These are phyloP conservation scores for Euplexia lucipara DNA, from an alignment of 2,888 invertebrate species.

Conservation along the genomic window DNA sequence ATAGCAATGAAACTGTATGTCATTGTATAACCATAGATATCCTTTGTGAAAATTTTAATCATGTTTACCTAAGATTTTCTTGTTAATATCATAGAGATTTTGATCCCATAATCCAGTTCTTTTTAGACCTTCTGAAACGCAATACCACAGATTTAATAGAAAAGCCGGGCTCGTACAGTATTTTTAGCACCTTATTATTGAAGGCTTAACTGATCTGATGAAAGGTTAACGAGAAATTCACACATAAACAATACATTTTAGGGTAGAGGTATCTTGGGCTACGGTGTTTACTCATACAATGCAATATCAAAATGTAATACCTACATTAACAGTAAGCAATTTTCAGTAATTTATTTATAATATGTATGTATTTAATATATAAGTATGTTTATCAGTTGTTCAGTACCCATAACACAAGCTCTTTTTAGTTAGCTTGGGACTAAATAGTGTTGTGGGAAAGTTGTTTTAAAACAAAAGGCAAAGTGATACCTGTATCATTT, in stretches of 20 bases:
- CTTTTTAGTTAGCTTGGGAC: too few species aligned
- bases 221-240: conserved; percentile 31
- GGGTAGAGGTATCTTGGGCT: too few species aligned
- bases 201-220: conserved; percentile 28
- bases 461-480: background rate
- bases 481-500: background rate
- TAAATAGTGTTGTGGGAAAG: too few species aligned
- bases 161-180: conserved; percentile 28
- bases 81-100: background rate
- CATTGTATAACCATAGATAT: background rate
- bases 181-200: conserved; percentile 29
- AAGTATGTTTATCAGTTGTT: too few species aligned
- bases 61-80: background rate
- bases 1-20: background rate
- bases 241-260: conserved; percentile 16
- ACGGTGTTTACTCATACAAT: too few species aligned
- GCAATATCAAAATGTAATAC: too few species aligned
- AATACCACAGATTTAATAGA: conserved; percentile 31
- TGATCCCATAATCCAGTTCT: conserved; percentile 15
- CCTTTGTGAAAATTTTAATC: background rate
- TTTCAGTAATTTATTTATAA: too few species aligned
- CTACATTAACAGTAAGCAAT: too few species aligned
- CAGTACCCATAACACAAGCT: too few species aligned
- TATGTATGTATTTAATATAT: too few species aligned
- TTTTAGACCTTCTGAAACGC: conserved; percentile 37